Evolutionary conservation across 2,113 vertebrate genomes (phyloP).

Genomic region (Gallinago media): DNA sequence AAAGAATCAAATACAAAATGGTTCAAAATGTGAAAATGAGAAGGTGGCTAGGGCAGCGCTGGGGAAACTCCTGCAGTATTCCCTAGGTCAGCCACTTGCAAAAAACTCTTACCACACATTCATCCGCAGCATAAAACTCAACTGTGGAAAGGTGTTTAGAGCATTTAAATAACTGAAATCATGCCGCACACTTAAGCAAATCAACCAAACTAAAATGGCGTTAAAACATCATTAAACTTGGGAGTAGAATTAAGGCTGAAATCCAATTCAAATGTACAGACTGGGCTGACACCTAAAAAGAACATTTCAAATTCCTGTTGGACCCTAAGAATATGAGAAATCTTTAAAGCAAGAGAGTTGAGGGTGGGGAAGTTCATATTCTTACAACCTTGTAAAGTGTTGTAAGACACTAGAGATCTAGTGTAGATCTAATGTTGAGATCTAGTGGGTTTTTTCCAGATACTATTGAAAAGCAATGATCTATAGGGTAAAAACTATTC

Average conservation of each 20-base stretch:
- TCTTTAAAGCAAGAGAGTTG: neutral
- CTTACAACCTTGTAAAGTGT: neutral
- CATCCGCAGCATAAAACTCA: neutral
- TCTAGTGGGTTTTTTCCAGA: accelerated
- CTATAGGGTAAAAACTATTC: neutral
- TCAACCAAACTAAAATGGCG: neutral
- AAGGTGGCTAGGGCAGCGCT: accelerated
- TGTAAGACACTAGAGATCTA: neutral
- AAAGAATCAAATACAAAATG: neutral
- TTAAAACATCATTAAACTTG: neutral
- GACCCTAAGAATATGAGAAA: neutral
- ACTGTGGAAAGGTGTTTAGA: neutral
- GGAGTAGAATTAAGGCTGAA: neutral
- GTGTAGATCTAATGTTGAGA: neutral
- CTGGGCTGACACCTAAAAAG: accelerated
- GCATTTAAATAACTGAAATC: neutral
- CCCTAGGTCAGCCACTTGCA: neutral
- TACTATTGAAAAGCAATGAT: neutral
- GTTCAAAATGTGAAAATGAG: neutral
- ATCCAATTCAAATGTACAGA: neutral
- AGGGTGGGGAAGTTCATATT: neutral
- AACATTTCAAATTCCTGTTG: neutral
- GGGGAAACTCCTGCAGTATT: neutral
- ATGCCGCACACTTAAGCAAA: neutral
- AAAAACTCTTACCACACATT: neutral